Conservation (phyloP, 2,797 vertebrate genomes). For the Pseudochirops corinnae region DNA sequence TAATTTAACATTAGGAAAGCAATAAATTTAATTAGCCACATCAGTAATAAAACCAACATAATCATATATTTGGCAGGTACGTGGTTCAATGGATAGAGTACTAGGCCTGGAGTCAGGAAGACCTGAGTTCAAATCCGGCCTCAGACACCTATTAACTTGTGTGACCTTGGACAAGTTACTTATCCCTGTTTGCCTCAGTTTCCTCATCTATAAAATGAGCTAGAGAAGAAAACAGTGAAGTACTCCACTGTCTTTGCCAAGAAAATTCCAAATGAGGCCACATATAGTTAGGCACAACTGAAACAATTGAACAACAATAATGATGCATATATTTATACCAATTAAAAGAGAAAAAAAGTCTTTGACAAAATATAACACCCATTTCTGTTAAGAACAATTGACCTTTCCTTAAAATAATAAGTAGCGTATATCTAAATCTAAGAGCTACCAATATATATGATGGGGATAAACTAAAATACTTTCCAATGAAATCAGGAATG, state of each 20-base stretch:
- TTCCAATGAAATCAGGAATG: background rate
- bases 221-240: too few species aligned
- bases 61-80: background rate
- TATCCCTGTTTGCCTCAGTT: background rate
- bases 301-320: background rate
- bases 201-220: background rate
- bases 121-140: background rate
- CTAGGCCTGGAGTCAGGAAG: background rate
- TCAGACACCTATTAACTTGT: background rate
- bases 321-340: background rate
- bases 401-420: background rate
- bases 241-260: too few species aligned
- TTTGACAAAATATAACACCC: background rate
- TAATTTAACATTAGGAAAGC: background rate
- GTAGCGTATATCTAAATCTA: background rate
- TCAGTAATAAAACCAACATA: too few species aligned
- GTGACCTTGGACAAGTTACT: background rate
- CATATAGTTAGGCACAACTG: background rate
- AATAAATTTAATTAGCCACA: too few species aligned
- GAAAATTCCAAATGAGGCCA: background rate
- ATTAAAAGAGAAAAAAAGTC: background rate
- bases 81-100: background rate
- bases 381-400: background rate
- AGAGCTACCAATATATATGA: background rate
- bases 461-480: background rate